Percentiles rank a stretch among this genome's conserved stretches.
Conservation (phyloP, 2,797 vertebrate genomes). For the Heteromormyrus szaboi region DNA sequence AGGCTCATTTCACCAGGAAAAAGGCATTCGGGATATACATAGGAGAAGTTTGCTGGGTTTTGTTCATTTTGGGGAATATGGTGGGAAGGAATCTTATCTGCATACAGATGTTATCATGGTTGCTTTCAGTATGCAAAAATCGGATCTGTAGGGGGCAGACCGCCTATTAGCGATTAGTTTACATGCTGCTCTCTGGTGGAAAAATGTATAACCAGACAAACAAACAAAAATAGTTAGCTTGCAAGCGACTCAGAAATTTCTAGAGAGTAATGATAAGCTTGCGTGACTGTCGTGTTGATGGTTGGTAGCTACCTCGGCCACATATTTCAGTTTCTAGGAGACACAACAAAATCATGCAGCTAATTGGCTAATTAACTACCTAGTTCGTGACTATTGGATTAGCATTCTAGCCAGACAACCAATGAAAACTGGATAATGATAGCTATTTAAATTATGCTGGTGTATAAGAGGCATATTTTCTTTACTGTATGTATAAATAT, state of each 20-base stretch:
- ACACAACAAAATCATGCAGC: not conserved
- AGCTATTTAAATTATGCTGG: not conserved
- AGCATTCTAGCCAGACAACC: not conserved
- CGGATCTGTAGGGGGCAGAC: not conserved
- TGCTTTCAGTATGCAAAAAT: not conserved
- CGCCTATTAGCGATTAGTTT: not conserved
- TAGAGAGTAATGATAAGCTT: not conserved
- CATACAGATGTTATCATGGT: conserved; percentile 23
- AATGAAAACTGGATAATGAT: not conserved
- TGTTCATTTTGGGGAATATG: conserved; percentile 39
- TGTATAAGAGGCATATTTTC: not conserved
- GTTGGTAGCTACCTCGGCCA: not conserved
- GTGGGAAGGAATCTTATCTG: conserved; percentile 38
- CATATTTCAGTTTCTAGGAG: not conserved
- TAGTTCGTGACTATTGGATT: not conserved
- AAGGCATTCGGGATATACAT: conserved; percentile 20
- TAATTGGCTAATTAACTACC: not conserved
- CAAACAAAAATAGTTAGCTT: not conserved
- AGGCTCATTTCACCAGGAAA: conserved; percentile 13
- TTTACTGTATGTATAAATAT: not conserved
- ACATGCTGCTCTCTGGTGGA: not conserved
- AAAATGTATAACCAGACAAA: not conserved
- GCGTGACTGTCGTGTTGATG: not conserved
- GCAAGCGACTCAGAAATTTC: not conserved
- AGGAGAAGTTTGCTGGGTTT: conserved; percentile 40